phyloP scores from a whole-genome alignment of 2,113 vertebrate genomes.

The Chaetodon trifascialis region DNA sequence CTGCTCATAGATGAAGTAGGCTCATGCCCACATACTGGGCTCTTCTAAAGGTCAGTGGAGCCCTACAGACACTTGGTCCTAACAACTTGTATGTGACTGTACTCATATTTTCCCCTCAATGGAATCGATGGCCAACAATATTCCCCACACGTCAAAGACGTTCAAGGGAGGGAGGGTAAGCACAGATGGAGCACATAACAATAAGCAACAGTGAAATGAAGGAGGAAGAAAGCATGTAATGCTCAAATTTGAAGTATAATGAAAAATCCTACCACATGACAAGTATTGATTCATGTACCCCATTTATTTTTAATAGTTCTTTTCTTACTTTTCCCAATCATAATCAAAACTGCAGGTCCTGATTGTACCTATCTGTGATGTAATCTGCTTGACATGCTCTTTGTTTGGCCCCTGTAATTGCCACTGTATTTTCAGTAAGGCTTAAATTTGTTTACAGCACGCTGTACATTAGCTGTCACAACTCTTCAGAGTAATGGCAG shows the following conservation, averaged over 20 bases:
- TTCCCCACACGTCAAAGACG: neutral
- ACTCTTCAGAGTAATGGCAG: neutral
- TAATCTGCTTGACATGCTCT: neutral
- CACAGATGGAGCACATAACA: neutral
- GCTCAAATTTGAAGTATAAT: neutral
- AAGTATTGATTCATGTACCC: neutral
- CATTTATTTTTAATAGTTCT: neutral
- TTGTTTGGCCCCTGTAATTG: conserved; percentile 5
- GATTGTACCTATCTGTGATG: neutral
- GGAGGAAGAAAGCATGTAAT: neutral
- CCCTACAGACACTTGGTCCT: conserved; percentile 10
- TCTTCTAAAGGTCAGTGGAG: conserved; percentile 40
- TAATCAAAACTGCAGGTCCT: neutral
- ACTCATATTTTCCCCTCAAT: neutral
- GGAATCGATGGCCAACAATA: neutral
- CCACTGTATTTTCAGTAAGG: neutral
- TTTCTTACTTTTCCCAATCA: neutral
- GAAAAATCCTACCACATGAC: neutral
- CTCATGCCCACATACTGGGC: conserved; percentile 13
- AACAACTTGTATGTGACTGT: neutral
- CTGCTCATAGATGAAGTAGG: conserved; percentile 37
- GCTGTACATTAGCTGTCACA: neutral
- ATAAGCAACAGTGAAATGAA: neutral
- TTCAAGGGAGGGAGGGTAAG: neutral
- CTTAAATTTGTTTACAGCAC: neutral